phyloP scores from a whole-genome alignment of 1,140 invertebrate genomes.

The Idris sp. region DNA sequence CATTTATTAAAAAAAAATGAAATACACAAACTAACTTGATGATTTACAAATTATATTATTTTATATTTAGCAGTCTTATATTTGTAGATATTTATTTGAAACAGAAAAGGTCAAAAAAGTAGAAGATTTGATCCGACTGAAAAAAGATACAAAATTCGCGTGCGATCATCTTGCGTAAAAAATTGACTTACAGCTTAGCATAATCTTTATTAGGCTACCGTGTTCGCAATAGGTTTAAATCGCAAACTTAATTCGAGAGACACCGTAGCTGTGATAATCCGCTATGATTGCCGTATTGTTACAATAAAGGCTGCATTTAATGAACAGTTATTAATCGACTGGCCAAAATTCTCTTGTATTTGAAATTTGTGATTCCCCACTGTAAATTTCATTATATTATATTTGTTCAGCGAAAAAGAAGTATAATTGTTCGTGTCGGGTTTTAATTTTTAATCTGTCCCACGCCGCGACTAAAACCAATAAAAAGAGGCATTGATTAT shows the following conservation, averaged over 20 bases:
- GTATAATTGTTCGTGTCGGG: slow-evolving; percentile 29
- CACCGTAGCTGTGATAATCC: slow-evolving; percentile 25
- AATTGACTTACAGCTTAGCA: slow-evolving; percentile 37
- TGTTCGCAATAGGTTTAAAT: slow-evolving; percentile 47
- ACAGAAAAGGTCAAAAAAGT: background rate
- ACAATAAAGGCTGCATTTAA: slow-evolving; percentile 19
- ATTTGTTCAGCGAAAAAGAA: slow-evolving; percentile 27
- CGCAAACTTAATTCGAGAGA: slow-evolving; percentile 32
- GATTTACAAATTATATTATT: too few relatives aligned
- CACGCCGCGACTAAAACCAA: slow-evolving; percentile 35
- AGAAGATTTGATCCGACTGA: background rate
- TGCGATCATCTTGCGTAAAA: slow-evolving; percentile 35
- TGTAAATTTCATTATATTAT: slow-evolving; percentile 15
- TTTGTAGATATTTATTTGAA: too few relatives aligned
- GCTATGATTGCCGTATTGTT: background rate
- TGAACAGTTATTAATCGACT: slow-evolving; percentile 23
- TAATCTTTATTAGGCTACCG: slow-evolving; percentile 58
- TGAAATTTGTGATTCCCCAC: slow-evolving; percentile 22
- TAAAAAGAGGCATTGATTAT: slow-evolving; percentile 51
- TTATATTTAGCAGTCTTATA: too few relatives aligned
- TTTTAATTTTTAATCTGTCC: slow-evolving; percentile 48
- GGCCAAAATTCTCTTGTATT: too few relatives aligned
- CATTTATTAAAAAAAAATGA: too few relatives aligned
- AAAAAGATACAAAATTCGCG: slow-evolving; percentile 29
- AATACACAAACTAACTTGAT: too few relatives aligned